These are phyloP conservation scores for Dipodomys ordii DNA, from an alignment of 2,113 vertebrate genomes.

Conservation along the genomic window DNA sequence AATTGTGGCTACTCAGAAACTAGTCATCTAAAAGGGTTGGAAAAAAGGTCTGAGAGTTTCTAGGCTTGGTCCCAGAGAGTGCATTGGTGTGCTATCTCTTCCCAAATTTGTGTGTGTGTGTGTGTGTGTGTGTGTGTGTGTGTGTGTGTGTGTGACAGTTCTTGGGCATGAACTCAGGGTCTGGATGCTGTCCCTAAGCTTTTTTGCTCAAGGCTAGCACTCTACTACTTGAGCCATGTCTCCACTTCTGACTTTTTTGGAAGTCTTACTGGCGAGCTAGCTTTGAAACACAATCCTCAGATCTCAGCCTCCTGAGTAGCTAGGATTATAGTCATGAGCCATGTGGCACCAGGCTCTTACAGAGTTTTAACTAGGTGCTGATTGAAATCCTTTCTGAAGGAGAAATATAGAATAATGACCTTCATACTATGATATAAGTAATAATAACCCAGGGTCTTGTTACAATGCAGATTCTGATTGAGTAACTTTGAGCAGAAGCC, in stretches of 20 bases:
- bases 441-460: not conserved
- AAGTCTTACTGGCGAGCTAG: too few species aligned
- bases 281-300: too few species aligned
- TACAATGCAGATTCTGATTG: not conserved
- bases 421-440: not conserved
- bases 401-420: not conserved
- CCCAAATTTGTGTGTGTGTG: not conserved
- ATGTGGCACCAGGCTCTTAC: too few species aligned
- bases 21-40: not conserved
- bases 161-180: too few species aligned
- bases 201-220: too few species aligned
- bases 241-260: too few species aligned
- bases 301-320: too few species aligned
- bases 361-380: not conserved
- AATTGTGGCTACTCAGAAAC: not conserved
- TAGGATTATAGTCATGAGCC: too few species aligned
- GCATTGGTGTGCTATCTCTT: not conserved
- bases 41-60: not conserved
- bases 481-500: not conserved
- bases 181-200: too few species aligned
- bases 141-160: too few species aligned
- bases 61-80: not conserved
- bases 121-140: too few species aligned
- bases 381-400: not conserved
- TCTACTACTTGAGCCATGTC: too few species aligned